Base-by-base conservation (phyloP, 2,797 vertebrate genomes). In the Premnoplex brunnescens region DNA sequence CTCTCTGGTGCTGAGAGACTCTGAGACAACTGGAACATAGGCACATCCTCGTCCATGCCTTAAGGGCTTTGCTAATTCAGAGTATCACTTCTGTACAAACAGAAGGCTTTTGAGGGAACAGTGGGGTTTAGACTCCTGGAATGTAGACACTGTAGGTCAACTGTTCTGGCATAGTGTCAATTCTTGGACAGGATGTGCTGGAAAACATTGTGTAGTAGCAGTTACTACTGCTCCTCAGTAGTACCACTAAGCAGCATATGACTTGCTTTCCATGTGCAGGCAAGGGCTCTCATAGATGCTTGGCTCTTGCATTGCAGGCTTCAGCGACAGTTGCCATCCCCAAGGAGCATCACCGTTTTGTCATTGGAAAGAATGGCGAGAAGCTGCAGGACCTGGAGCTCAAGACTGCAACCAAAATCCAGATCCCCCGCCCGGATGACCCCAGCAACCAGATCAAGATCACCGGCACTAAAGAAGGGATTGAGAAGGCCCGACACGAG, bases 381-480 rank as follows among this genome's bases (percentile, higher is more conserved):
- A 99, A 99, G 97, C 98, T 99, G 89, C 99, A 99, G 98, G 99
- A 99, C 97, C 98, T 99, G 18, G 99, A 99, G 97, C 98, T 99
- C 78, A 99, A 99, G 98, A 99, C 99, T 75, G 99, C 99, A 97
- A 99, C 99, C 95, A 99, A 99, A 98, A 99, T 99, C 98, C 99
- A 99, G 98, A 99, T 99, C 97, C 99, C 99, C 93, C 98, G 99
- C 97, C 99, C 99, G 5, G 99, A 99, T 24, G 99, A 99, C 97
- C 97, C 98, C 98, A 99, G 99, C 98, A 99, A 99, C 98, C 99
- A 98, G 97, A 99, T 99, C 97, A 99, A 99, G 98, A 99, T 99
- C 98, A 99, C 99, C 85, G 99, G 99, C 96, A 99, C 99, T 86
- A 99, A 99, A 97, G 99, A 99, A 97, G 99, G 99, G 97, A 98